phyloP scores from a whole-genome alignment of 2,797 vertebrate genomes.

The Artibeus lituratus region DNA sequence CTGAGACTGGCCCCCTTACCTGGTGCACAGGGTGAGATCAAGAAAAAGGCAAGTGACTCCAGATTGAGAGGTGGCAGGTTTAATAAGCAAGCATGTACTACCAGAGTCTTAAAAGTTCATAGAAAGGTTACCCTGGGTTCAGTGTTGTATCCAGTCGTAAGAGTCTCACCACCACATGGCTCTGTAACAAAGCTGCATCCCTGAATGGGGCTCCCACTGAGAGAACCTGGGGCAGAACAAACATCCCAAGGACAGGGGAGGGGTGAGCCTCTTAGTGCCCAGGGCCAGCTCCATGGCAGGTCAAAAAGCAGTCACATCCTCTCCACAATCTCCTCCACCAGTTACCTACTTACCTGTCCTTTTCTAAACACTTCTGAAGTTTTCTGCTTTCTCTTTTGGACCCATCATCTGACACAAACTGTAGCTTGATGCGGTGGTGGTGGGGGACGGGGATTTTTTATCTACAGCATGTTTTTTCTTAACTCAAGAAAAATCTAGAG shows the following conservation, averaged over 20 bases:
- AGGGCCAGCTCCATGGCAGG: neutral
- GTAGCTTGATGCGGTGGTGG: neutral
- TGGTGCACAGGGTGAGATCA: neutral
- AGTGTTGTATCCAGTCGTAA: neutral
- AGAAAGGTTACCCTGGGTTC: neutral
- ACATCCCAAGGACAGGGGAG: no score
- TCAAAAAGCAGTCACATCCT: accelerated
- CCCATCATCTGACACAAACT: neutral
- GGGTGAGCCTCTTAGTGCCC: neutral
- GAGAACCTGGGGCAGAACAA: neutral
- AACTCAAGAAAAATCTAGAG: neutral
- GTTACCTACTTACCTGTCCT: neutral
- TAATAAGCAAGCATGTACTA: neutral
- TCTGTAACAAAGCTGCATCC: neutral
- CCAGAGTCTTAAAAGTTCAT: neutral
- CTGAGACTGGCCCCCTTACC: neutral
- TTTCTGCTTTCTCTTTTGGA: neutral
- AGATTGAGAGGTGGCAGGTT: neutral
- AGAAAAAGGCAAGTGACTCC: neutral
- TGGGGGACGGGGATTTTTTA: neutral
- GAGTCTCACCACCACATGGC: neutral
- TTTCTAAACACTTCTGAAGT: neutral
- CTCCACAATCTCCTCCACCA: neutral
- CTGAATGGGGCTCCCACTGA: neutral
- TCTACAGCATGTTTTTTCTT: neutral